Base-by-base conservation (phyloP, 1,140 invertebrate species). In the Pseudomyrmex flavicornis region DNA sequence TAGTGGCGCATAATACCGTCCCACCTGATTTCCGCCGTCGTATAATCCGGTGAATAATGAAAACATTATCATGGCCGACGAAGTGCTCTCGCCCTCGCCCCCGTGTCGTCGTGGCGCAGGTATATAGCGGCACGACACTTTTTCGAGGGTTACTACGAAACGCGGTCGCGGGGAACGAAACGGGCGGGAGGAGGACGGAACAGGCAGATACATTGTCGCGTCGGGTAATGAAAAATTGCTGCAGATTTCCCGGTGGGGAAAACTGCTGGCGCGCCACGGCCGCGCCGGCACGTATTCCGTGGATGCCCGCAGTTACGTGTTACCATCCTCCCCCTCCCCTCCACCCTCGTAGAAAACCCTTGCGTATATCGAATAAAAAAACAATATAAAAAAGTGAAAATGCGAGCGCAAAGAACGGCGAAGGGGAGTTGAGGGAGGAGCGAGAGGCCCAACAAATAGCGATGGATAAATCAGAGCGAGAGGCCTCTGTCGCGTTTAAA, bases 21-120 rank as follows among this genome's bases (percentile, higher is more conserved):
- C 84, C 88, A 68, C 56, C 82, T 86, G 87, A 89, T 88, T 89
- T 89, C 84, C 88, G 82, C 80, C 65, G 72, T 15, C 76, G 76
- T 89, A 89, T 89, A 89, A 89, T 89, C 88, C 88, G 65, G 77
- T 89, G 88, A 89, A 89, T 89, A 89, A 89, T 89, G 88, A 89
- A 89, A 89, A 89, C 88, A 89, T 89, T 89, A 89, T 89, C 88
- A 68, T 80, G 68, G 68, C 68, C 46, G 72, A 79, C 82, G 77
- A 86, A 86, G 82, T 84, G 82, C 82, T 26, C 35, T 35, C 63
- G 54, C 85, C 52, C 70, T 59, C 79, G 56, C 50, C 15, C 15
- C 35, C 69, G 69, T 74, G 77, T 85, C 73, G n/a, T 22, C 20
- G 20, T 48, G 54, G 73, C 66, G 56, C 66, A 74, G 83, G 69